phyloP scores from a whole-genome alignment of 37 sponge, comb jelly and placozoan species.

The Cliona cf. orientalis region DNA sequence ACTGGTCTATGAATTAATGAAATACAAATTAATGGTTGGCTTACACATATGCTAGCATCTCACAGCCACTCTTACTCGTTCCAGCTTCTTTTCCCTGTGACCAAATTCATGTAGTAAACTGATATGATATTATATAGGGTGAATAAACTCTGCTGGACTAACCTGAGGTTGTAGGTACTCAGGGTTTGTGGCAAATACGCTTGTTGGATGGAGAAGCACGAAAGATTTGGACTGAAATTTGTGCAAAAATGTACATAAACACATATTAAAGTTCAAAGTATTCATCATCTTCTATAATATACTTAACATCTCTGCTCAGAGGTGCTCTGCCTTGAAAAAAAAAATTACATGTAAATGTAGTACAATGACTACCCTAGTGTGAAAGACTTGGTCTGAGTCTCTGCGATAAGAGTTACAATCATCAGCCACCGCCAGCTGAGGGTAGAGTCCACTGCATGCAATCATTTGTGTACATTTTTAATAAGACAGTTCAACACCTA shows the following conservation, averaged over 20 bases:
- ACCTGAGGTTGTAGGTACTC: constrained; percentile 64
- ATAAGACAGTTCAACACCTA: not conserved
- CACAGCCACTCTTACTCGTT: too few relatives aligned
- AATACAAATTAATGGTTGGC: constrained; percentile 4
- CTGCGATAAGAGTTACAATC: constrained; percentile 85
- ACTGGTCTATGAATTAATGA: not conserved
- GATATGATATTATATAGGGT: not conserved
- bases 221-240: constrained; percentile 67
- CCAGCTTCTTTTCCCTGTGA: constrained; percentile 9
- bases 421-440: constrained; percentile 88
- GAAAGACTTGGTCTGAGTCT: constrained; percentile 89
- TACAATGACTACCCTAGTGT: constrained; percentile 65
- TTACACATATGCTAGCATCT: constrained; percentile 80
- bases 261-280: not conserved
- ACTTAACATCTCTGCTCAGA: too few relatives aligned
- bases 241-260: constrained; percentile 5
- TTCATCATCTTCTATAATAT: not conserved
- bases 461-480: not conserved
- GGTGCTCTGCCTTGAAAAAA: not conserved
- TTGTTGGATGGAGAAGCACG: constrained; percentile 85
- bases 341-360: not conserved
- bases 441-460: constrained; percentile 87
- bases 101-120: not conserved
- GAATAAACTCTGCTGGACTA: not conserved
- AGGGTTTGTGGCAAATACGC: constrained; percentile 82